Percentiles rank a stretch among this genome's conserved stretches.
Conservation (phyloP, 2,113 vertebrate species). For the Procapra przewalskii region DNA sequence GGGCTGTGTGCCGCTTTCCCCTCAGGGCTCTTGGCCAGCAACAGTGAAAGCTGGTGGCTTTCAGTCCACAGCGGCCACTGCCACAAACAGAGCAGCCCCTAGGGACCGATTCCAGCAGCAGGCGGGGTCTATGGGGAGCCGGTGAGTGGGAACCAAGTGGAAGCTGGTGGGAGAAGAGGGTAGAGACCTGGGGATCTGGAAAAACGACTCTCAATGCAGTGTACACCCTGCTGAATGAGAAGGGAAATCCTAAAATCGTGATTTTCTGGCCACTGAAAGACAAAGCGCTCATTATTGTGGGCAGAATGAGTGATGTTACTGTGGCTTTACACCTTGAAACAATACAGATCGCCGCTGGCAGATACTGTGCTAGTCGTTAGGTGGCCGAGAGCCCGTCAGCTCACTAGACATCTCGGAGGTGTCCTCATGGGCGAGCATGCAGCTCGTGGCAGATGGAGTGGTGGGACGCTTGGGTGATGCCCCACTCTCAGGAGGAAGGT, state of each 20-base stretch:
- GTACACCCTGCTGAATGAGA: not conserved
- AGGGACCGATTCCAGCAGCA: accelerated
- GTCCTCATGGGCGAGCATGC: accelerated
- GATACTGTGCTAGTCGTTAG: not conserved
- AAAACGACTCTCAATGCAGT: not conserved
- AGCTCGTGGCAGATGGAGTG: accelerated
- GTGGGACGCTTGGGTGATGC: not conserved
- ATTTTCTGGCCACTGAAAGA: not conserved
- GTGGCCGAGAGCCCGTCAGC: not conserved
- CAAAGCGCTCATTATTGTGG: not conserved
- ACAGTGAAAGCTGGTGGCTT: not conserved
- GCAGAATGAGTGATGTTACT: not conserved
- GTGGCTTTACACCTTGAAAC: not conserved
- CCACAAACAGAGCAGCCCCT: not conserved
- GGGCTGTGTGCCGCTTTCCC: accelerated
- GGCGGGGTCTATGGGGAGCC: accelerated
- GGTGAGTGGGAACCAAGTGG: not conserved
- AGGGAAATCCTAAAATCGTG: not conserved
- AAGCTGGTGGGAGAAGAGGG: not conserved
- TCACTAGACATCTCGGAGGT: not conserved
- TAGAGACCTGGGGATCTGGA: not conserved
- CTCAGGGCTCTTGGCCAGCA: not conserved
- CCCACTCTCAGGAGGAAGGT: not conserved
- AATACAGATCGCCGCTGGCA: not conserved
- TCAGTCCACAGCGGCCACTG: not conserved